Base-by-base conservation (phyloP, 2,797 vertebrate genomes). In the Sylvia borin region DNA sequence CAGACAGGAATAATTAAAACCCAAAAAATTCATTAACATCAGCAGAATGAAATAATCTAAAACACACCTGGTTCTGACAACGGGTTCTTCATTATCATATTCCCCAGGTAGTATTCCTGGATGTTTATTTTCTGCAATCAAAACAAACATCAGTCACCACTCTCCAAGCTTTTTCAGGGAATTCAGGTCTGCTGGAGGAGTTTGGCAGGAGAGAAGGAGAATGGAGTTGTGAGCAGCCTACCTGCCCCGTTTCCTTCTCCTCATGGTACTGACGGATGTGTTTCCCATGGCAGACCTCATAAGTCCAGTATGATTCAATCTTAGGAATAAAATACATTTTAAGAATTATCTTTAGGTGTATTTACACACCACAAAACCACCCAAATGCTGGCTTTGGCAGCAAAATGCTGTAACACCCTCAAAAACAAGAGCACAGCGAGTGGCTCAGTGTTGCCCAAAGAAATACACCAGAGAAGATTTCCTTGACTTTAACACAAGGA, bases 221-320 rank as follows among this genome's bases (percentile, higher is more conserved):
- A 81, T 8, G 26, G 20, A 47, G 21, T 2, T 10, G 48, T 38
- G 96, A 96, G 77, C 67, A 91, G 97, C 97, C 95, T 67, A 99
- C 99, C 99, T 99, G 99, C 3, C 99, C 99, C 0, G 99, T 99
- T 96, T 99, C 99, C 93, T 99, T 99, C 94, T 99, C 99, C 97
- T 99, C 99, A 1, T 99, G 99, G 95, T 99, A 99, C 77, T 99
- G 99, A 57, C 99, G 98, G 85, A 99, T 98, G 79, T 99, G 99
- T 94, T 99, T 99, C 34, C 99, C 99, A 0, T 99, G 99, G 89
- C 99, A 99, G 24, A 99, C 99, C 97, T 99, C 99, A 0, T 99
- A 99, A 5, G 99, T 99, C 99, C 99, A 99, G 77, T 99, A 99
- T 22, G 99, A 99, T 96, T 99, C 99, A 90, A 99, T 99, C 99